These are phyloP conservation scores for Ammodytes marinus DNA, from an alignment of 2,113 vertebrate species.

Conservation along the genomic window DNA sequence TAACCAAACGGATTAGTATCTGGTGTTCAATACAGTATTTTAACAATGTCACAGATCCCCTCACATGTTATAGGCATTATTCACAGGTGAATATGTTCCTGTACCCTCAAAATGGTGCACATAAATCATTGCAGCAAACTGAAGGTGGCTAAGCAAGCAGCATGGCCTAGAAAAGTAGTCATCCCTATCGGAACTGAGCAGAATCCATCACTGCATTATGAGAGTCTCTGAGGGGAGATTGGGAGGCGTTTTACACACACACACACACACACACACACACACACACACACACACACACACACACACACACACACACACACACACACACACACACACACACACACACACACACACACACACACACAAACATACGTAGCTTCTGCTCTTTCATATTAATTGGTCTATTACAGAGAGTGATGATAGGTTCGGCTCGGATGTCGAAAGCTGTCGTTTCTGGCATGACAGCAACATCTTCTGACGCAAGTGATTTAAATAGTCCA, in stretches of 20 bases:
- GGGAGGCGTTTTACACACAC: constrained; percentile 25
- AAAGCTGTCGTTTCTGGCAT: constrained; percentile 62
- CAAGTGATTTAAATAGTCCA: constrained; percentile 68
- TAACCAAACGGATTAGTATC: not conserved
- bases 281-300: constrained; percentile 25
- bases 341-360: constrained; percentile 16
- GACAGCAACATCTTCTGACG: constrained; percentile 62
- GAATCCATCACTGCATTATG: constrained; percentile 76
- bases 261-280: too few species aligned
- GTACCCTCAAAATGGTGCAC: constrained; percentile 71
- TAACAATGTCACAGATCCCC: constrained; percentile 14
- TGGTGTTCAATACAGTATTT: not conserved
- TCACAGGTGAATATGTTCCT: constrained; percentile 54
- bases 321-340: constrained; percentile 21
- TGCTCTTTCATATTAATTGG: constrained; percentile 76
- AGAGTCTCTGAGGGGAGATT: constrained; percentile 67
- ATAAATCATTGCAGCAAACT: constrained; percentile 78
- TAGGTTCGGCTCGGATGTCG: constrained; percentile 72
- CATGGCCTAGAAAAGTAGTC: constrained; percentile 81
- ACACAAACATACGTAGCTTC: constrained; percentile 16
- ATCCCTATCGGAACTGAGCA: constrained; percentile 72
- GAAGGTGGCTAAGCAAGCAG: constrained; percentile 70
- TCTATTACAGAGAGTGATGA: constrained; percentile 76
- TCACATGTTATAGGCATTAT: constrained; percentile 14
- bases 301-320: constrained; percentile 2